phyloP scores from a whole-genome alignment of 2,888 invertebrate species.

The Cryptus viduatorius region DNA sequence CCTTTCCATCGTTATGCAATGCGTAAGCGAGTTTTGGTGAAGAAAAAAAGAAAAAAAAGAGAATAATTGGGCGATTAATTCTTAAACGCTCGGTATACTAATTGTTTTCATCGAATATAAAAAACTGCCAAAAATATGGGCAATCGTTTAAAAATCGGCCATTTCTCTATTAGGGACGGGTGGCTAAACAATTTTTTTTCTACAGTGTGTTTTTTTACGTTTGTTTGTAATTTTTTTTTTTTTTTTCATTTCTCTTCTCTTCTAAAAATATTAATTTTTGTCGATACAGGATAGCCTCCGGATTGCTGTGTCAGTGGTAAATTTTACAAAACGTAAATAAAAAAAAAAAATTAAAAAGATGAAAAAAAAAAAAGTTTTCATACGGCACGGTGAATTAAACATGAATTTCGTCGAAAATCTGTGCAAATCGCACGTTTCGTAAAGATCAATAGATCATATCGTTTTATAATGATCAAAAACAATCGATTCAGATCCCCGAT shows the following conservation, averaged over 20 bases:
- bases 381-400: neutral
- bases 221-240: neutral
- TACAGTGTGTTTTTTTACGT: constrained; percentile 37
- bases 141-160: constrained; percentile 50
- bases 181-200: constrained; percentile 57
- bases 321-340: neutral
- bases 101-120: constrained; percentile 64
- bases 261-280: constrained; percentile 53
- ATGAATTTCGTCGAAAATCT: neutral
- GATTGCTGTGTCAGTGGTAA: constrained; percentile 58
- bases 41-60: constrained; percentile 25
- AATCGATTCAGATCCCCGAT: neutral
- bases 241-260: constrained; percentile 16
- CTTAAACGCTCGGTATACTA: constrained; percentile 26
- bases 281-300: constrained; percentile 18
- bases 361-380: neutral
- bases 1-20: constrained; percentile 43
- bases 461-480: neutral
- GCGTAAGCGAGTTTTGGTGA: constrained; percentile 42
- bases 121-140: constrained; percentile 78
- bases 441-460: neutral
- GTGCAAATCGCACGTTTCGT: neutral
- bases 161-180: constrained; percentile 46
- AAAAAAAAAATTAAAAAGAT: neutral
- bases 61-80: neutral